phyloP scores from a whole-genome alignment of 2,113 vertebrate species.

The Daboia siamensis region DNA sequence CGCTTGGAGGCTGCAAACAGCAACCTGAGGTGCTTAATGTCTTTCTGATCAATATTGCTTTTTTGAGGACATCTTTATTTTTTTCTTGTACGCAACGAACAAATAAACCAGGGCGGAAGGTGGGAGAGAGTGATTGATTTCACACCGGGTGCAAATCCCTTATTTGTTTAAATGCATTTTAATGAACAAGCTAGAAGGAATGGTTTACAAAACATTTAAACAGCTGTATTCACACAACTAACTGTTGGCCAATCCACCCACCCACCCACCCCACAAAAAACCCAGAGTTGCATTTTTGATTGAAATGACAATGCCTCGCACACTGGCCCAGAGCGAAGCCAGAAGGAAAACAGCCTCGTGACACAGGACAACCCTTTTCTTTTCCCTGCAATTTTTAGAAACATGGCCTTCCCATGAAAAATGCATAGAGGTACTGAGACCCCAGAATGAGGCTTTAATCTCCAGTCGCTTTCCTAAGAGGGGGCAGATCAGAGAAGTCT shows the following conservation, averaged over 20 bases:
- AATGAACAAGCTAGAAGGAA: neutral
- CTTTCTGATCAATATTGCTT: neutral
- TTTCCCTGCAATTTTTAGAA: slow-evolving; percentile 26
- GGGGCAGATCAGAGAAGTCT: slow-evolving; percentile 63
- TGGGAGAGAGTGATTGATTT: neutral
- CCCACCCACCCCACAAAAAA: too few species aligned
- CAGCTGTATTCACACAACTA: neutral
- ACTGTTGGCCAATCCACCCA: neutral
- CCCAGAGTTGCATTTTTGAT: neutral
- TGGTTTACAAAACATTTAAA: neutral
- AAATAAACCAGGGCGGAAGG: neutral
- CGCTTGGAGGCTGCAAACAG: neutral
- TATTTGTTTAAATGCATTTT: neutral
- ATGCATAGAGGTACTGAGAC: slow-evolving; percentile 62
- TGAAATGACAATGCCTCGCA: neutral
- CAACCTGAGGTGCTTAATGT: neutral
- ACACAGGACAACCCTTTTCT: slow-evolving; percentile 33
- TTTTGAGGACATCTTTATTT: neutral
- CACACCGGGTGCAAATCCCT: neutral
- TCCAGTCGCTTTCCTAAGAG: slow-evolving; percentile 62
- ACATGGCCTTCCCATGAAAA: slow-evolving; percentile 60
- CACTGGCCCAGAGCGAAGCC: neutral
- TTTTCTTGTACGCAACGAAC: neutral
- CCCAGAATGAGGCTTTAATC: slow-evolving; percentile 67
- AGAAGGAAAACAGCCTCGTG: slow-evolving; percentile 16